These are phyloP conservation scores for Papilio elwesi DNA, from an alignment of 2,888 invertebrate genomes.

Conservation along the genomic window DNA sequence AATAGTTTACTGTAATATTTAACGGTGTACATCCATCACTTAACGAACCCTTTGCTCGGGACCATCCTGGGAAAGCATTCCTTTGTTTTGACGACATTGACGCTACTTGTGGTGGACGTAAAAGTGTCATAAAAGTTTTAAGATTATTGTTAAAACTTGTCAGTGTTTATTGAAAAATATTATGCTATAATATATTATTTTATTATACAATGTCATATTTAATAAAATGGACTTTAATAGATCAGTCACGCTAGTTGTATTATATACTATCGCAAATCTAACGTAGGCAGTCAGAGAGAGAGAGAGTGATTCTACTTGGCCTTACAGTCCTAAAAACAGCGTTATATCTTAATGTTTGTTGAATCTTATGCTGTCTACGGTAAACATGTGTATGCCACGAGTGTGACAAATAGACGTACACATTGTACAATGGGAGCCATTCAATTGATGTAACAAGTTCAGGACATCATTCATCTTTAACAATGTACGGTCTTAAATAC, in stretches of 20 bases:
- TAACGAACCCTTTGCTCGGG: slow-evolving; percentile 26
- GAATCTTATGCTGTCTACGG: too few species aligned
- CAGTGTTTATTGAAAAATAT: background rate
- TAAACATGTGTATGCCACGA: too few species aligned
- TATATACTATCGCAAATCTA: too few species aligned
- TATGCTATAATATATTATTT: background rate
- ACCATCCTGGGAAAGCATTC: slow-evolving; percentile 31
- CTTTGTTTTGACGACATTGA: slow-evolving; percentile 23
- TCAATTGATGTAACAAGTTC: too few species aligned
- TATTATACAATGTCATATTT: background rate
- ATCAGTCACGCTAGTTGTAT: too few species aligned
- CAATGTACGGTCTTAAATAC: too few species aligned
- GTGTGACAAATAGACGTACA: background rate
- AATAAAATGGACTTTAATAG: background rate
- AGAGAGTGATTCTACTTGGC: too few species aligned
- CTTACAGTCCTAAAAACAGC: too few species aligned
- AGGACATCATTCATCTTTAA: too few species aligned
- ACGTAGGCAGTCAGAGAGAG: too few species aligned
- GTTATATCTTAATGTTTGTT: too few species aligned
- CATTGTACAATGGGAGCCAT: background rate
- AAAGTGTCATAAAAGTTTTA: slow-evolving; percentile 11
- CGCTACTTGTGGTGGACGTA: background rate
- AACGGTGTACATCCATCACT: slow-evolving; percentile 29
- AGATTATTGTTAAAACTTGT: background rate
- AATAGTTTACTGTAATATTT: slow-evolving; percentile 37